These are phyloP conservation scores for Planococcus citri DNA, from an alignment of 1,140 invertebrate genomes.

Conservation along the genomic window DNA sequence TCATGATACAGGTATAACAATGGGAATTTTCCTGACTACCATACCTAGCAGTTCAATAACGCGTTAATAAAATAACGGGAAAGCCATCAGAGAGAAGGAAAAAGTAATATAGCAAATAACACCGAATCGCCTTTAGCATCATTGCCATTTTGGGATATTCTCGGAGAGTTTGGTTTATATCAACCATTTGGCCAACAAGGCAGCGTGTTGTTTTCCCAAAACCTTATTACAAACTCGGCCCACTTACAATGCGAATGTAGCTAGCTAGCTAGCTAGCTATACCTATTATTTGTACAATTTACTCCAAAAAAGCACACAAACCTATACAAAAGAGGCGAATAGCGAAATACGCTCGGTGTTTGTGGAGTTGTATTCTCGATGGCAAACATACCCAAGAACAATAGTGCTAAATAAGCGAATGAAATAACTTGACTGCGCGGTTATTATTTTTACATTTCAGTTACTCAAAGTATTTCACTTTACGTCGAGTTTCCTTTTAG, in stretches of 20 bases:
- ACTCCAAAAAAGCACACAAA: neutral
- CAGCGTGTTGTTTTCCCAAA: neutral
- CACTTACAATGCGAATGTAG: constrained; percentile 1
- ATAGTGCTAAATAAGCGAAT: neutral
- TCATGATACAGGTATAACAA: too few species aligned
- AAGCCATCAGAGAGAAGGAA: neutral
- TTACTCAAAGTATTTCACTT: neutral
- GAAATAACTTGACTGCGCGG: neutral
- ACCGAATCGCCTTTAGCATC: neutral
- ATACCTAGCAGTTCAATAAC: too few species aligned
- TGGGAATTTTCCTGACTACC: too few species aligned
- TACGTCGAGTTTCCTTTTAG: neutral
- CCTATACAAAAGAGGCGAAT: neutral
- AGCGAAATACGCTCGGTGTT: neutral
- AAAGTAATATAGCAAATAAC: neutral
- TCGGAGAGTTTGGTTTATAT: neutral
- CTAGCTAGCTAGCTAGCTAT: too few species aligned
- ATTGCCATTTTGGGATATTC: neutral
- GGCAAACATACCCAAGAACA: neutral
- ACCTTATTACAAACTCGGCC: neutral
- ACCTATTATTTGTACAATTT: neutral
- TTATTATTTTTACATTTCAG: neutral
- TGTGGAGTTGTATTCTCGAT: constrained; percentile 2
- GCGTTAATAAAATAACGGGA: too few species aligned
- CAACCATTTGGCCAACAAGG: neutral